phyloP scores from a whole-genome alignment of 1,140 invertebrate species.

The Brachionus manjavacas region DNA sequence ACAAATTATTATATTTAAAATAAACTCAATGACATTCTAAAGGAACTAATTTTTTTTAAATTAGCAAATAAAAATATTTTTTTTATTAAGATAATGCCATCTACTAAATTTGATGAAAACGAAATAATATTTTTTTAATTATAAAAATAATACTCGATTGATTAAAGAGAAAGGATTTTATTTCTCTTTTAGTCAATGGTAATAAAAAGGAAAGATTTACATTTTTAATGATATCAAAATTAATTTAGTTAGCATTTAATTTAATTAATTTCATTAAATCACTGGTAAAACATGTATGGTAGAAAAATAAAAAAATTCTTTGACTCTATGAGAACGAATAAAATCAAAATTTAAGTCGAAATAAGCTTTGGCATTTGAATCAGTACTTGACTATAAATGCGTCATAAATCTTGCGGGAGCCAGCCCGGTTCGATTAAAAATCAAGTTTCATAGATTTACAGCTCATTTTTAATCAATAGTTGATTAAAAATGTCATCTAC shows the following conservation, averaged over 20 bases:
- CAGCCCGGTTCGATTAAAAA: background rate
- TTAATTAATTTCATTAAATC: background rate
- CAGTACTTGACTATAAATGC: background rate
- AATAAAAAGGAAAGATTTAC: background rate
- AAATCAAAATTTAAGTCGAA: background rate
- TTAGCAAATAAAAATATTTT: too few relatives aligned
- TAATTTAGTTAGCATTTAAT: background rate
- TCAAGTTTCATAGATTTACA: background rate
- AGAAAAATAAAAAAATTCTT: background rate
- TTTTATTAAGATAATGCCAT: background rate
- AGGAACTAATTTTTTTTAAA: too few relatives aligned
- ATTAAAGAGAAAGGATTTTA: background rate
- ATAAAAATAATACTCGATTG: background rate
- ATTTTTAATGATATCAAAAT: background rate
- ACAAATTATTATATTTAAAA: too few relatives aligned
- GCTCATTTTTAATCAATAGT: background rate
- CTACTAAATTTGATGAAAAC: too few relatives aligned
- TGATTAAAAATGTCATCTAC: constrained; percentile 35
- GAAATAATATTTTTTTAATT: background rate
- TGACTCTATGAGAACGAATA: background rate
- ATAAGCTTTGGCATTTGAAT: background rate
- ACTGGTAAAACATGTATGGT: background rate
- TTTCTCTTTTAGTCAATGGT: background rate
- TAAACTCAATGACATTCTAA: too few relatives aligned
- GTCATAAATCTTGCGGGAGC: background rate